These are phyloP conservation scores for Leptogaster cylindrica DNA, from an alignment of 2,888 invertebrate species.

Conservation along the genomic window DNA sequence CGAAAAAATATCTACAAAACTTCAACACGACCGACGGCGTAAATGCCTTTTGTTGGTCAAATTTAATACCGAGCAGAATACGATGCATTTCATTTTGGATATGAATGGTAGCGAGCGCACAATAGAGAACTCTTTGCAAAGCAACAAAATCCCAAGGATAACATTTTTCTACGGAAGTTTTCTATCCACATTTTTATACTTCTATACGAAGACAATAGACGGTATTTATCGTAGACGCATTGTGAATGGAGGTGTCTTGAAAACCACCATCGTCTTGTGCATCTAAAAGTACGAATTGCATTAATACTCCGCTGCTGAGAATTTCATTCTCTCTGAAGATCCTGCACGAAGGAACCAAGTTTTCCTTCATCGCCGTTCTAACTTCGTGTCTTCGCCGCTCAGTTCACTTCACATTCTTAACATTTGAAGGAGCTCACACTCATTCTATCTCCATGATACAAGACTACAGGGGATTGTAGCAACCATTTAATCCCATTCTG, in stretches of 20 bases:
- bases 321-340: background rate
- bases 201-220: constrained; percentile 15
- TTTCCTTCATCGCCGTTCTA: background rate
- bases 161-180: constrained; percentile 12
- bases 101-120: background rate
- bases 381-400: constrained; percentile 26
- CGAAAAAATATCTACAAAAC: no score
- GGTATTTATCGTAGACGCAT: constrained; percentile 27
- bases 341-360: background rate
- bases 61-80: constrained; percentile 2
- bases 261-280: background rate
- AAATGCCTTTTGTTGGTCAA: no score
- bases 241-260: constrained; percentile 13
- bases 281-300: constrained; percentile 12
- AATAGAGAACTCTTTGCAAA: background rate
- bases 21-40: no score
- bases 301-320: background rate
- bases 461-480: constrained; percentile 23
- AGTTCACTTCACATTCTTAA: constrained; percentile 26
- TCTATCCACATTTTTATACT: constrained; percentile 1
- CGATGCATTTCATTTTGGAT: constrained; percentile 1
- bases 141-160: constrained; percentile 5
- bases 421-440: constrained; percentile 23
- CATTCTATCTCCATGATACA: background rate
- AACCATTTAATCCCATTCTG: constrained; percentile 34